Percentiles rank a stretch among this genome's conserved stretches.
phyloP scores from a whole-genome alignment of 2,888 invertebrate species.

The Pegoplata infirma region DNA sequence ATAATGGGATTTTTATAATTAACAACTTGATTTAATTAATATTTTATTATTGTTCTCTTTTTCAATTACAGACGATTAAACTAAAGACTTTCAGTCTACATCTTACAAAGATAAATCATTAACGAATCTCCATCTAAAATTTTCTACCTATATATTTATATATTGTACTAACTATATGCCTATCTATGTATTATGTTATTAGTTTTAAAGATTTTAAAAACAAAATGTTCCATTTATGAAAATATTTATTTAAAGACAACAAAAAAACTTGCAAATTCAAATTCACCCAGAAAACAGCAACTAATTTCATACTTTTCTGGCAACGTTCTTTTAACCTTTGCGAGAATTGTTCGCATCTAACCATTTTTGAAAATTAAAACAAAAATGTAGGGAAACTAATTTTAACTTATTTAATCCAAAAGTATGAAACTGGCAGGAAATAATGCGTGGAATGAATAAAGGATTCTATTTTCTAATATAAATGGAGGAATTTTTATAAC shows the following conservation, averaged over 20 bases:
- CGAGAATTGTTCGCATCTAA: too few relatives aligned
- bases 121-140: slow-evolving; percentile 23
- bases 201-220: neutral
- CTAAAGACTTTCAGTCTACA: too few relatives aligned
- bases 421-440: too few relatives aligned
- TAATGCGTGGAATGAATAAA: too few relatives aligned
- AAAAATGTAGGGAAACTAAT: too few relatives aligned
- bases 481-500: too few relatives aligned
- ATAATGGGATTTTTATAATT: neutral
- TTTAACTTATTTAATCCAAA: too few relatives aligned
- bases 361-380: too few relatives aligned
- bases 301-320: too few relatives aligned
- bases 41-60: too few relatives aligned
- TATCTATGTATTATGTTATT: slow-evolving; percentile 6
- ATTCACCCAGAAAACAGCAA: neutral
- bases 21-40: neutral
- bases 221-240: neutral
- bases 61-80: slow-evolving; percentile 9
- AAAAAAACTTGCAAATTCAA: neutral
- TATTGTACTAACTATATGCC: neutral
- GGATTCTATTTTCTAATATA: too few relatives aligned
- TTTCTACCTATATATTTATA: slow-evolving; percentile 7
- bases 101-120: neutral
- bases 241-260: neutral
- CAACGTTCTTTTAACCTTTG: too few relatives aligned